Conservation (phyloP, 1,140 invertebrate species). For the Marisa cornuarietis region DNA sequence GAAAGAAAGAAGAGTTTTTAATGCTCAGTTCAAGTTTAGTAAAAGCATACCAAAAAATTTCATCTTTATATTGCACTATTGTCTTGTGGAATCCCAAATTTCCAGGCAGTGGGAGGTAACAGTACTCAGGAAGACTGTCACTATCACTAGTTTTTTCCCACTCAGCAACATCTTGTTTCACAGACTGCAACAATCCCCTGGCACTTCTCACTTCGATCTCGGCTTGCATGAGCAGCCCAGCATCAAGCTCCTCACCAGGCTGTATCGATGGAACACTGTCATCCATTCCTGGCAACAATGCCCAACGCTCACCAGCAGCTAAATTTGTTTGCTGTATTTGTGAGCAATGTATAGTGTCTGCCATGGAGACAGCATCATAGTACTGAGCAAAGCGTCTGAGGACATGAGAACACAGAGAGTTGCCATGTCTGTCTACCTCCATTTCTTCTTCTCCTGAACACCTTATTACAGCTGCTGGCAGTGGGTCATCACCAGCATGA, state of each 20-base stretch:
- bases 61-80: background rate
- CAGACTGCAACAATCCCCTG: conserved; percentile 1
- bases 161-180: background rate
- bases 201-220: conserved; percentile 5
- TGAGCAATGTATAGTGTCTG: conserved; percentile 22
- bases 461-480: too few relatives aligned
- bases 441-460: too few relatives aligned
- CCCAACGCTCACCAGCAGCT: background rate
- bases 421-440: too few relatives aligned
- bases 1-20: too few relatives aligned
- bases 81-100: background rate
- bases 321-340: conserved; percentile 14
- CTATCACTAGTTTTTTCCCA: background rate
- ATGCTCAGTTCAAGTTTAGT: too few relatives aligned
- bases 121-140: conserved; percentile 1
- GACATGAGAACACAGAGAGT: background rate
- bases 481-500: too few relatives aligned
- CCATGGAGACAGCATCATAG: conserved; percentile 36
- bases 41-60: background rate
- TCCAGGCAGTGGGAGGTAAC: conserved; percentile 3
- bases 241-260: too few relatives aligned
- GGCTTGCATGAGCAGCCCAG: background rate
- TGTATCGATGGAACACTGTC: background rate
- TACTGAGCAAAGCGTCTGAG: conserved; percentile 33
- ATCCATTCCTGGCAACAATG: conserved; percentile 7